Evolutionary conservation across 2,888 invertebrate genomes (phyloP), one percentile per base, ranked within the genome.

Genomic region (Calliphora vomitoria): DNA sequence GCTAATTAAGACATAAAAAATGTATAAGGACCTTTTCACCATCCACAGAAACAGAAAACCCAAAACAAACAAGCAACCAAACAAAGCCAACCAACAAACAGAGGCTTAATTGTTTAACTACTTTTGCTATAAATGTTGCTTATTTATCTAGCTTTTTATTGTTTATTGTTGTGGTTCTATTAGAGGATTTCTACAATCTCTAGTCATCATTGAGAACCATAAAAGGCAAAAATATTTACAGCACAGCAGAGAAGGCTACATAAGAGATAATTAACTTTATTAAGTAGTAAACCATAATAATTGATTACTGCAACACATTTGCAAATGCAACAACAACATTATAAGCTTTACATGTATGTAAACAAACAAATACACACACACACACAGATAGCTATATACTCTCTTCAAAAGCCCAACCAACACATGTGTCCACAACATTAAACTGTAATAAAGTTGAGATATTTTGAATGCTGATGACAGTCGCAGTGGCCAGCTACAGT

Each of bases 211-310:
- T 5, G 31, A 10, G 8, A 31, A 62, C 0, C 15, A 8, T 2
- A 6, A 25, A 41, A n/a, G 15, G 50, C 47, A 31, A 13, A 64
- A 53, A 72, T 44, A 55, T 31, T 72, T 50, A 72, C 25, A 31
- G 25, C n/a, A 64, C 20, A 13, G n/a, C 1, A 0, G 20, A 75
- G 31, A 10, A 15, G 47, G 15, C 10, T 64, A 38, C 50, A 62
- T 72, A 41, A 68, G 31, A 58, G 60, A 80, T 84, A 79, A 80
- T 82, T 80, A 84, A 84, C 74, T 72, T 68, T 66, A 72, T 76
- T 71, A 87, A 74, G 85, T 79, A 78, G 53, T 50, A 58, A 69
- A 68, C 60, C 89, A 88, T 87, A 84, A 55, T 44, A 88, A 69
- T 55, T 82, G 75, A 82, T 86, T 41, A 82, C 72, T 62, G 66